Base-by-base conservation (phyloP, 2,888 invertebrate genomes). In the Anoncus sp. region DNA sequence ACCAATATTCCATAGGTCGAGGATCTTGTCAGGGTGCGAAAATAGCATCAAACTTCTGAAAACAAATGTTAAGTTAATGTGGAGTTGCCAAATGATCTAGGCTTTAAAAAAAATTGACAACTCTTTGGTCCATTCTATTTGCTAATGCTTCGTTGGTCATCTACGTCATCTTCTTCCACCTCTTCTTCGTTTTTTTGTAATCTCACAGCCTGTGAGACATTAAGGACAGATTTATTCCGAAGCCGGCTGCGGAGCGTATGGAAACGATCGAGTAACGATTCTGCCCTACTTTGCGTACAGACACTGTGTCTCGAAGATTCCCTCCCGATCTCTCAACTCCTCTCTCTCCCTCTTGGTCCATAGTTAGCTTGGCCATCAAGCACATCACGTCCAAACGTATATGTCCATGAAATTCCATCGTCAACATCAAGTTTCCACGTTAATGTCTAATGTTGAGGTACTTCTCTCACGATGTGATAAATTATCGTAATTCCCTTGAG, bases 321-420 rank as follows among this genome's bases (percentile, higher is more conserved):
- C n/a, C n/a, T n/a, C n/a, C n/a, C n/a, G n/a, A n/a, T 60, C 63
- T 66, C 66, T 73, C 43, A 65, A 63, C 49, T 57, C 43, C 51
- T 62, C 77, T 51, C 31, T 43, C 69, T 55, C 60, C n/a, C n/a
- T n/a, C n/a, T n/a, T n/a, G n/a, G n/a, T n/a, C n/a, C n/a, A n/a
- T n/a, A n/a, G n/a, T n/a, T n/a, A n/a, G n/a, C n/a, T n/a, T n/a
- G n/a, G n/a, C n/a, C n/a, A n/a, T n/a, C n/a, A n/a, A n/a, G 45
- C n/a, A 51, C 24, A 51, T 51, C 51, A 24, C 51, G 38, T 57
- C 57, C 14, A 57, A 55, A 57, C 69, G 69, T 35, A n/a, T 22
- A 63, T 43, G 70, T 76, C 71, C 76, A 76, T 76, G 66, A 76
- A 71, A 76, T 76, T 76, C 76, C 60, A n/a, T 60, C 53, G 45